phyloP scores from a whole-genome alignment of 2,113 vertebrate species.

The Sterrhoptilus dennistouni region DNA sequence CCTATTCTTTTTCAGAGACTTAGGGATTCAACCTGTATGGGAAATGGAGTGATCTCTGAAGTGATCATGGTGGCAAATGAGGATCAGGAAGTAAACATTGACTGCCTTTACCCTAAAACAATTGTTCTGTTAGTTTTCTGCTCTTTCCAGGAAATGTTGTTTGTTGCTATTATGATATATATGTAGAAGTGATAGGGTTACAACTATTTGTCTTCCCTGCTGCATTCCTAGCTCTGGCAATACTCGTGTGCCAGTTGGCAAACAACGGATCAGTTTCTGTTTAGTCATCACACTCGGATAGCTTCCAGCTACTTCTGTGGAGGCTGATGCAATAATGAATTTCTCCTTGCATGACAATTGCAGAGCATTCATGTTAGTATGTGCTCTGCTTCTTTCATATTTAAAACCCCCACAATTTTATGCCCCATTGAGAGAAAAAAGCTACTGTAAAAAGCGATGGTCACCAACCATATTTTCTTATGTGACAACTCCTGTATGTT shows the following conservation, averaged over 20 bases:
- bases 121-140: not conserved
- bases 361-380: not conserved
- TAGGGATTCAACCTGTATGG: not conserved
- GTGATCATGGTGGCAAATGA: not conserved
- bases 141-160: not conserved
- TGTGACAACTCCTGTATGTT: not conserved
- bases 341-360: not conserved
- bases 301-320: not conserved
- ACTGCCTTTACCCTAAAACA: not conserved
- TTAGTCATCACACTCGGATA: slow-evolving; percentile 3
- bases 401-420: not conserved
- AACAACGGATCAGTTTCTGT: slow-evolving; percentile 36
- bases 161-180: not conserved
- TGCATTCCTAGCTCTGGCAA: not conserved
- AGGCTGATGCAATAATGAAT: slow-evolving; percentile 26
- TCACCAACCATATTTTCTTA: not conserved
- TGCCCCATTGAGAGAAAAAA: not conserved
- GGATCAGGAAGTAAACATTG: not conserved
- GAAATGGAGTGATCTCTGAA: not conserved
- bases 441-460: not conserved
- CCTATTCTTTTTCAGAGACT: not conserved
- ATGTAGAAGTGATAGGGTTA: not conserved
- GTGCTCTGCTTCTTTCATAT: not conserved
- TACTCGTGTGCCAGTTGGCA: not conserved
- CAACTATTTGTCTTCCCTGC: not conserved